Base-by-base conservation (phyloP, 2,113 vertebrate species). In the Caranx ignobilis region DNA sequence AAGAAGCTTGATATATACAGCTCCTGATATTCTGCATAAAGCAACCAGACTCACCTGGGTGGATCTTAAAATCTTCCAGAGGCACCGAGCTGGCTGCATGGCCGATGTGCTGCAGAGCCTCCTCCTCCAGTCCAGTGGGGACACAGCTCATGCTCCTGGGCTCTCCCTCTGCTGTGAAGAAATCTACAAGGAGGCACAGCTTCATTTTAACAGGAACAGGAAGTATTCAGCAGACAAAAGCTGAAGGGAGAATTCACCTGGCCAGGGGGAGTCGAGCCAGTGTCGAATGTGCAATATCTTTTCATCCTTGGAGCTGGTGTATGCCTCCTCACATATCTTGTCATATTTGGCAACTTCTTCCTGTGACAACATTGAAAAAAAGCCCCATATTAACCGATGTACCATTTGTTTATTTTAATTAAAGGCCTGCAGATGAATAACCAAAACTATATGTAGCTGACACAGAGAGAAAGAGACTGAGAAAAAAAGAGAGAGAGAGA, bases 261-360 rank as follows among this genome's bases (percentile, higher is more conserved):
- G 96, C 97, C 97, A 98, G 9, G 96, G 96, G 0, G 96, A 97
- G 73, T 98, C 96, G 18, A 98, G 94, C 96, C 97, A 98, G 88
- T 97, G 96, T 82, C 96, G 96, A 88, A 96, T 97, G 68, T 97
- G 96, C 82, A 96, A 81, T 65, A 98, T 98, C 80, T 97, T 98
- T 83, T 97, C 96, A 77, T 98, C 97, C 84, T 97, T 97, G 67
- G 97, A 97, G 50, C 96, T 94, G 10, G 95, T 85, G 3, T 96
- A 96, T 8, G 97, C 97, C 84, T 99, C 97, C 88, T 97, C 96
- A 4, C 97, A 99, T 90, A 98, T 98, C 93, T 96, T 96, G 81
- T 97, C 97, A 0, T 98, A 97, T 77, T 97, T 98, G 77, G 96
- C 95, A 74, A 98, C 96, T 80, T 98, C 97, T 88, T 98, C 97